These are phyloP conservation scores for Lophotis ruficrista DNA, from an alignment of 2,113 vertebrate genomes.

Conservation along the genomic window DNA sequence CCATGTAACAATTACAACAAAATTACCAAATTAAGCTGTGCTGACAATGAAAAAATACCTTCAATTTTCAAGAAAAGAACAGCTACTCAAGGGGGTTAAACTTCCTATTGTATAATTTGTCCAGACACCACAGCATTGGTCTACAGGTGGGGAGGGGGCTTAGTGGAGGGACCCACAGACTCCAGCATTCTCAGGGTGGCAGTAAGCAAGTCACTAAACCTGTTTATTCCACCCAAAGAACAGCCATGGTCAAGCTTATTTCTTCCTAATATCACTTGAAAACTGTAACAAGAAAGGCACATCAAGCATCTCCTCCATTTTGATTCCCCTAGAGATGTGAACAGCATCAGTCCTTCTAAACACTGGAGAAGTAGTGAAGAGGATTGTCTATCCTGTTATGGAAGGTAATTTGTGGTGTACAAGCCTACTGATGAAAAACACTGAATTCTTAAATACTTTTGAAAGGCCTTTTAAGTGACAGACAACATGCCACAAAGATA, in stretches of 20 bases:
- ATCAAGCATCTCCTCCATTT: not conserved
- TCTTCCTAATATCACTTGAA: not conserved
- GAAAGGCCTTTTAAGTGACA: not conserved
- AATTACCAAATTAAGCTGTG: not conserved
- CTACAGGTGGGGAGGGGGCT: fast-evolving
- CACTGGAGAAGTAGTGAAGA: not conserved
- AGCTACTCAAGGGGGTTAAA: not conserved
- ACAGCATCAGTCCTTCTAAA: not conserved
- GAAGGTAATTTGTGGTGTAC: not conserved
- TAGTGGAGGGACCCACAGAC: not conserved
- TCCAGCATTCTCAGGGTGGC: not conserved
- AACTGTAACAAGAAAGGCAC: not conserved
- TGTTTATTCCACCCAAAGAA: not conserved
- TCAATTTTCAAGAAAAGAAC: not conserved
- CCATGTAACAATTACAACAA: not conserved
- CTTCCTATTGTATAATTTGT: not conserved
- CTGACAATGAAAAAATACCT: not conserved
- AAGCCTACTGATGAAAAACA: not conserved
- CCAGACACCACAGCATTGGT: not conserved
- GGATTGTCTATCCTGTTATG: fast-evolving
- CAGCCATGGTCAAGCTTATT: not conserved
- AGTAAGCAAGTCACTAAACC: not conserved
- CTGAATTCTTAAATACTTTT: not conserved
- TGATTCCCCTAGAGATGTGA: not conserved
- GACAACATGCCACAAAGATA: not conserved